Evolutionary conservation across 2,113 vertebrate species (phyloP), one percentile per base, ranked within the genome.

Genomic region (Passer domesticus): DNA sequence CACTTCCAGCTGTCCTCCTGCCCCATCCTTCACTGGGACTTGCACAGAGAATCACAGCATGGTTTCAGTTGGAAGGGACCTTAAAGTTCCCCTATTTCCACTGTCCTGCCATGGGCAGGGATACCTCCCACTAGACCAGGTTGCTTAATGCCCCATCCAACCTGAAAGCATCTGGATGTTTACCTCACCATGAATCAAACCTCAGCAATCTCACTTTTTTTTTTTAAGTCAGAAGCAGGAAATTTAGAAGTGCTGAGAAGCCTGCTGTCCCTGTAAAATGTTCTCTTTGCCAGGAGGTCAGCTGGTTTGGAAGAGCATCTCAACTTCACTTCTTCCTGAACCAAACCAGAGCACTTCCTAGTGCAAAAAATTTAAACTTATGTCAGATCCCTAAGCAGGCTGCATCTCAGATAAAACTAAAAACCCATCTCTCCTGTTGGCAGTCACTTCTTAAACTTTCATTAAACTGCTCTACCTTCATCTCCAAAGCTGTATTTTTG

Each of bases 401-500:
- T 16, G 33, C 50, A 53, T 66, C 63, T 80, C 14, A 21, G 72
- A 70, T 69, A 55, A 88, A 79, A 56, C 68, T 9, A 17, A 92
- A 70, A 55, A 1, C 18, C 24, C 52, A 33, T 15, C 47, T 75
- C 66, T 89, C 55, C 56, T 70, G 30, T 43, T 81, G 80, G 87
- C 77, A 87, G 14, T 30, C 27, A 75, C 69, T 81, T 86, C 80
- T 76, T 91, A 89, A 94, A 78, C 35, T 94, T 83, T 64, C 19
- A 76, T 75, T 86, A 73, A 69, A 85, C 27, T 68, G 27, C 14
- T 90, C 62, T 85, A 55, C 79, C 79, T 93, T 83, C 44, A 52
- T 70, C 64, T 92, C 33, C 66, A 69, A 94, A 78, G 81, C 62
- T 87, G 35, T 50, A n/a, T 89, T 84, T 94, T 91, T 72, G 56